Percentiles rank a stretch among this genome's conserved stretches.
Evolutionary conservation across 2,113 vertebrate species (phyloP).

Genomic region (Coryphaenoides rupestris): DNA sequence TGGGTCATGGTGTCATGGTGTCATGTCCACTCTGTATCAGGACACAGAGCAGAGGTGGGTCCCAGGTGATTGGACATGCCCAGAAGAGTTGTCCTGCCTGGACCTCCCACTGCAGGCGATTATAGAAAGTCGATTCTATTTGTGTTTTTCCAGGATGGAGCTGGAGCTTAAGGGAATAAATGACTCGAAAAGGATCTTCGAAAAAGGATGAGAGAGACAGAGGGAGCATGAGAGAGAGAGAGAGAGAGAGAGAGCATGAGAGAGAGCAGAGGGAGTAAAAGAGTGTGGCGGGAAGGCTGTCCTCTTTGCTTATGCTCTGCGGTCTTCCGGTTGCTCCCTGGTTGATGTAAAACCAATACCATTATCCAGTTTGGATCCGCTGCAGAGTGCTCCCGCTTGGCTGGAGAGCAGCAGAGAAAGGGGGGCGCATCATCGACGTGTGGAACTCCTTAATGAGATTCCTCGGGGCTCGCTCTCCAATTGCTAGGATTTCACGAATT

Average conservation of each 20-base stretch:
- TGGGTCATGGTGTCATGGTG: constrained; percentile 15
- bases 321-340: constrained; percentile 48
- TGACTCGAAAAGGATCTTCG: constrained; percentile 38
- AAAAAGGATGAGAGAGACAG: constrained; percentile 11
- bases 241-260: constrained; percentile 31
- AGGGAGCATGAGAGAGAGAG: constrained; percentile 34
- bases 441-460: constrained; percentile 60
- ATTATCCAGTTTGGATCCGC: constrained; percentile 64
- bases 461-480: constrained; percentile 46
- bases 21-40: constrained; percentile 31
- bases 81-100: constrained; percentile 48
- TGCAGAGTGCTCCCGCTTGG: constrained; percentile 38
- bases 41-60: constrained; percentile 28
- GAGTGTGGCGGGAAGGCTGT: constrained; percentile 29
- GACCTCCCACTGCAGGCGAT: constrained; percentile 61
- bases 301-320: constrained; percentile 54
- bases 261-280: constrained; percentile 10
- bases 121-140: constrained; percentile 73
- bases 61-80: constrained; percentile 25
- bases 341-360: constrained; percentile 74
- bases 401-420: constrained; percentile 45
- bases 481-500: constrained; percentile 57
- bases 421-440: constrained; percentile 47
- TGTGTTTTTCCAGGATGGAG: constrained; percentile 60
- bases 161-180: constrained; percentile 69